phyloP scores from a whole-genome alignment of 2,888 invertebrate genomes.

The Panzeria rudis region DNA sequence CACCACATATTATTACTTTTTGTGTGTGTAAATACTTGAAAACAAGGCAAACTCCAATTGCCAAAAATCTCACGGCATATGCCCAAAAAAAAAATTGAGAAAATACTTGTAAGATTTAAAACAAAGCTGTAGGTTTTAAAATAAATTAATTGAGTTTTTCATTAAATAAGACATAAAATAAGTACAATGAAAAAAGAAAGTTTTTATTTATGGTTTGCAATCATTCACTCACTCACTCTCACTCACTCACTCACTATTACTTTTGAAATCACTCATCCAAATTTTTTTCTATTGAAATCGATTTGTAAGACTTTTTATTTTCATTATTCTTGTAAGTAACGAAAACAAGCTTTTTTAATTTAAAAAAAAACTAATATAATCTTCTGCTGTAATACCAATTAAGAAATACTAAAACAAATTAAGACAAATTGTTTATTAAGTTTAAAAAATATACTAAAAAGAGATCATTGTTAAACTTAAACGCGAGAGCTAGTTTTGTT shows the following conservation, averaged over 20 bases:
- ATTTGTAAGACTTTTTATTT: constrained; percentile 19
- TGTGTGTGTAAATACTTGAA: not conserved
- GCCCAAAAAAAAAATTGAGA: constrained; percentile 2
- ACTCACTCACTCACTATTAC: no score
- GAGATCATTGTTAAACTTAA: no score
- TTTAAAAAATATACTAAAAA: not conserved
- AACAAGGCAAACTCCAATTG: not conserved
- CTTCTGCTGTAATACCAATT: not conserved
- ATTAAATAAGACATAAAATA: not conserved
- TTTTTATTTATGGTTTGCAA: constrained; percentile 39
- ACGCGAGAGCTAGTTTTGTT: no score
- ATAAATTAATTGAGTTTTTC: constrained; percentile 6
- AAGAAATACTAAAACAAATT: constrained; percentile 2
- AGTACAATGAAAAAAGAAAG: constrained; percentile 37
- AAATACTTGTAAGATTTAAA: not conserved
- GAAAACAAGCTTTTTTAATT: not conserved
- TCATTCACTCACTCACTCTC: no score
- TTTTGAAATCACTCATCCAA: constrained; percentile 54
- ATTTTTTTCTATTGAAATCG: not conserved
- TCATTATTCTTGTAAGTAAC: not conserved
- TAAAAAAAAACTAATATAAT: not conserved
- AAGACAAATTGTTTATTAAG: constrained; percentile 1
- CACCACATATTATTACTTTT: not conserved
- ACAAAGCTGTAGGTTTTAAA: not conserved
- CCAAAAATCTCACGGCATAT: constrained; percentile 2